Base-by-base conservation (phyloP, 2,797 vertebrate species). In the Nannoperca australis region DNA sequence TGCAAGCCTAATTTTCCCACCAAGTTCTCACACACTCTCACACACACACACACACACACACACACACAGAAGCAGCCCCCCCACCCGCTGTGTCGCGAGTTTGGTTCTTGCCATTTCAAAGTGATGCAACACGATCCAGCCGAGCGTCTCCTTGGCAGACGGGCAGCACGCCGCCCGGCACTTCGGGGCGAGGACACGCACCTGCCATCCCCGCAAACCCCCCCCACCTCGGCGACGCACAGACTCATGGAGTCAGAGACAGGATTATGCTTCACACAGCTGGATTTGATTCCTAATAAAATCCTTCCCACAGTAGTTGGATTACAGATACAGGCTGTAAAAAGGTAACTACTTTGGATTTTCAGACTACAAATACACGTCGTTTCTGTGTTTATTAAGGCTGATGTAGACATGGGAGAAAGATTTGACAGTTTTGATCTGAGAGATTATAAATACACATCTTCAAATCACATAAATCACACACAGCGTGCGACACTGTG, bases 201-300 rank as follows among this genome's bases (percentile, higher is more conserved):
- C 92, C 90, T 92, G 92, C 88, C 59, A 42, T 89, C 86, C 90
- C 76, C 65, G 0, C 80, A 2, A 89, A 85, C 80, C 30, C 76
- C 7, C 78, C 24, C 24, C 24, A 27, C 24, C 24, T 2, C 24
- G 24, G 24, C 24, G 60, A 68, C 47, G 13, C 34, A 51, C 64
- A 18, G 64, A 76, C 51, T 24, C 40, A 1, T 14, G 0, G 14
- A 50, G 77, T 63, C 66, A 27, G 49, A 76, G 60, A 71, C 60
- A 3, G 85, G 67, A 68, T 85, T 54, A 65, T 44, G 64, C 76
- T 86, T 62, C 40, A 77, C 59, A 1, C 32, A 67, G 73, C 65
- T 34, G 24, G 60, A 69, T 78, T 69, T 24, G 42, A 84, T 61
- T 66, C 69, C 82, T 58, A 40, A 79, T 70, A 10, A 78, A 88